Evolutionary conservation across 2,113 vertebrate species (phyloP).

Genomic region (Zosterops lateralis): DNA sequence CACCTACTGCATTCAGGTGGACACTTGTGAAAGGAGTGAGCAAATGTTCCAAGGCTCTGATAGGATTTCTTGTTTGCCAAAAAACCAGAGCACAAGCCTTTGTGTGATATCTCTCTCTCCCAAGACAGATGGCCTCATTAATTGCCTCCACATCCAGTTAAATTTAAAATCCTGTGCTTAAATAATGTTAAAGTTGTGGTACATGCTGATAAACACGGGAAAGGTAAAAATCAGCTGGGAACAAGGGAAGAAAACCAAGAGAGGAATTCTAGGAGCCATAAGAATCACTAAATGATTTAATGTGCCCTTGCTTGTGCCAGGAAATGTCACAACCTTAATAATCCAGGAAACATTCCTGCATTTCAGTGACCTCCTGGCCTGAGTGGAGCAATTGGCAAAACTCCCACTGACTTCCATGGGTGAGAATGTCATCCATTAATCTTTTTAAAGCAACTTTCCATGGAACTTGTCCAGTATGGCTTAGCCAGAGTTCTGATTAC

Average conservation of each 20-base stretch:
- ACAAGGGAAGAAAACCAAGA: not conserved
- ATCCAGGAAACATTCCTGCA: not conserved
- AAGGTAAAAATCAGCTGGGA: constrained; percentile 17
- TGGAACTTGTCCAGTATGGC: not conserved
- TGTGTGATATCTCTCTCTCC: constrained; percentile 69
- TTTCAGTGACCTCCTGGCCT: not conserved
- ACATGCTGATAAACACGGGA: constrained; percentile 43
- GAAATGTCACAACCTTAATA: not conserved
- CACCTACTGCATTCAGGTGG: constrained; percentile 32
- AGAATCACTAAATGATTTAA: not conserved
- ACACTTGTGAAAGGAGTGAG: constrained; percentile 21
- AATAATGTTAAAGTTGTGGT: constrained; percentile 65
- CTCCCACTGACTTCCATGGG: not conserved
- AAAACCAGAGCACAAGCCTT: constrained; percentile 59
- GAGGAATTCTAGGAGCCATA: not conserved
- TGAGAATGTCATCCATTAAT: not conserved
- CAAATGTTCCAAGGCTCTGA: not conserved
- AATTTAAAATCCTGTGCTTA: constrained; percentile 73
- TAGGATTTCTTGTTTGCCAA: constrained; percentile 65
- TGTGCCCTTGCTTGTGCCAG: not conserved
- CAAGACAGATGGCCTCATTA: constrained; percentile 83
- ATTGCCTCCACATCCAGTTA: constrained; percentile 80
- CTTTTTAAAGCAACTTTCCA: not conserved
- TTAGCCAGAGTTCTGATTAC: not conserved
- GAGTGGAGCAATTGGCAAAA: not conserved